Evolutionary conservation across 2,888 invertebrate species (phyloP), one percentile per base, ranked within the genome.

Genomic region (Julus scanicus): DNA sequence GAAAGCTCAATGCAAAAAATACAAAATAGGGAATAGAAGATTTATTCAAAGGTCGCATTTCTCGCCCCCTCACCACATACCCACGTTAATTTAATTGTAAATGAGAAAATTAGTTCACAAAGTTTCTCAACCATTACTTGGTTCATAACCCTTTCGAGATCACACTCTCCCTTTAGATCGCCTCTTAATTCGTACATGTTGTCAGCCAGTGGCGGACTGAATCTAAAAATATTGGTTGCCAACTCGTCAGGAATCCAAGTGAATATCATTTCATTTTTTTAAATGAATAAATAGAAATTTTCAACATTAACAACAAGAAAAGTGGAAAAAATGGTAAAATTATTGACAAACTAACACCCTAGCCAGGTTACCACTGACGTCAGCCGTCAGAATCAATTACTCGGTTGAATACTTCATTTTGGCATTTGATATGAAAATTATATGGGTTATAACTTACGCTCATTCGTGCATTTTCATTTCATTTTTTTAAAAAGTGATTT

Each of bases 341-440:
- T 29, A 29, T 29, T 29, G 29, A 29, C 29, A 29, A 29, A 29
- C 29, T 29, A 29, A 29, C 29, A 29, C 29, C 29, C 29, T 29
- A 29, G 29, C 29, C 29, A 29, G 29, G 0, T 29, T 29, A 29
- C 29, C 29, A 29, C 29, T 71, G 63, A 71, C 63, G 63, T 71
- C 63, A 71, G 53, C 57, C n/a, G n/a, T 71, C 63, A 71, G 20
- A 9, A 71, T 71, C 63, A 71, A 71, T 63, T 63, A 63, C 63
- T 6, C 57, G 0, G 63, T 71, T 17, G 5, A 71, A 71, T 6
- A 63, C 17, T n/a, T 71, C 20, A 4, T n/a, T 20, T 71, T 71
- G n/a, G 63, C 20, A 29, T 29, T 71, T 71, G 63, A 71, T 20
- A 9, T 71, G 63, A 2, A 71, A 71, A 71, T 71, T 63, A n/a